Percentiles rank a stretch among this genome's conserved stretches.
Conservation (phyloP, 1,140 invertebrate species). For the Danaus melanippus region DNA sequence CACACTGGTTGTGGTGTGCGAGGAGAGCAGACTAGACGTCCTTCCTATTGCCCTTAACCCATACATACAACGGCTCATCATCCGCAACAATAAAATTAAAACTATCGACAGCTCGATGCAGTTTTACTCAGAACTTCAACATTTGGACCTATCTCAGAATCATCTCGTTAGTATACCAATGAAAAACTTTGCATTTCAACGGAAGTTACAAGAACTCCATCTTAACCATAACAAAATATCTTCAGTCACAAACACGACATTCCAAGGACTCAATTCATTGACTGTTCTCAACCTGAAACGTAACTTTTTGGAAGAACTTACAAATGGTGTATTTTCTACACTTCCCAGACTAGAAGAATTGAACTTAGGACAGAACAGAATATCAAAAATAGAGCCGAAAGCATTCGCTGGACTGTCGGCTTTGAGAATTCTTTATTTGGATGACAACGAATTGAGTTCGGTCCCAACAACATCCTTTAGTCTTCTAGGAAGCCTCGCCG, state of each 20-base stretch:
- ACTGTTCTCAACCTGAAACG: constrained; percentile 85
- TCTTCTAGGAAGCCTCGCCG: constrained; percentile 81
- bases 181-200: constrained; percentile 84
- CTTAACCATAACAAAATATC: constrained; percentile 90
- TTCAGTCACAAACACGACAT: constrained; percentile 82
- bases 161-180: constrained; percentile 84
- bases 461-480: constrained; percentile 83
- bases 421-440: constrained; percentile 84
- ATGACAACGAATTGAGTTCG: constrained; percentile 85
- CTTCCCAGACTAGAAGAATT: constrained; percentile 86
- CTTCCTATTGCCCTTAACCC: constrained; percentile 94
- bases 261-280: constrained; percentile 82
- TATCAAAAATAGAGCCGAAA: constrained; percentile 82
- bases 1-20: constrained; percentile 88
- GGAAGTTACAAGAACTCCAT: constrained; percentile 85
- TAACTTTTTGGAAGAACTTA: constrained; percentile 86
- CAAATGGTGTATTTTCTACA: constrained; percentile 81
- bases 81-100: constrained; percentile 89
- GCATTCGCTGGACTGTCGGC: constrained; percentile 85
- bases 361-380: constrained; percentile 89
- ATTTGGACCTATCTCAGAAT: constrained; percentile 88
- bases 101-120: constrained; percentile 88
- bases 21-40: constrained; percentile 87
- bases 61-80: constrained; percentile 85
- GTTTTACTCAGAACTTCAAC: constrained; percentile 88